Percentiles rank a stretch among this genome's conserved stretches.
phyloP scores from a whole-genome alignment of 2,113 vertebrate species.

The Tricholaema leucomelas region DNA sequence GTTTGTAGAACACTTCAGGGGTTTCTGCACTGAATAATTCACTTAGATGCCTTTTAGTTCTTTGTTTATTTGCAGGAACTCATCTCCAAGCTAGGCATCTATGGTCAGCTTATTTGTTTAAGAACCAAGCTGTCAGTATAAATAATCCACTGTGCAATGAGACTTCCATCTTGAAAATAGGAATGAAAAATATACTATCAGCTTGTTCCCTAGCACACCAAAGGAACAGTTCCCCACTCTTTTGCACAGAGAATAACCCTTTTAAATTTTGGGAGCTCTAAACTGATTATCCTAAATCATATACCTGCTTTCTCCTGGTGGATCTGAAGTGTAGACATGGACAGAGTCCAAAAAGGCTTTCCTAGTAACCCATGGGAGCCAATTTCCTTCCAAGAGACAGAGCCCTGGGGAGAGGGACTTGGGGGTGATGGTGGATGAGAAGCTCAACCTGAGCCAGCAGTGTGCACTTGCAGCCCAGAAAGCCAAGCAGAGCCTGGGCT shows the following conservation, averaged over 20 bases:
- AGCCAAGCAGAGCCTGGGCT: no score
- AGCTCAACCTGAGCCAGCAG: no score
- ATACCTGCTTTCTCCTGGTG: background rate
- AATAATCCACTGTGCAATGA: background rate
- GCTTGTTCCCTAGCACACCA: background rate
- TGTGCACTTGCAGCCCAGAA: no score
- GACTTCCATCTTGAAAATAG: background rate
- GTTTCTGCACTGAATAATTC: background rate
- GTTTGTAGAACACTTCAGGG: background rate
- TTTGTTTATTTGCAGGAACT: conserved; percentile 6
- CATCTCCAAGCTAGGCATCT: background rate
- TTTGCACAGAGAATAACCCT: background rate
- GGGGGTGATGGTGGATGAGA: no score
- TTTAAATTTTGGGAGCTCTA: background rate
- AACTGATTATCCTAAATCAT: background rate
- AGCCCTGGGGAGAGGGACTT: no score
- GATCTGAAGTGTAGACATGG: background rate
- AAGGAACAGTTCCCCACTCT: background rate
- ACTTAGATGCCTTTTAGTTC: background rate
- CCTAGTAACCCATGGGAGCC: background rate
- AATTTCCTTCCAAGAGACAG: background rate
- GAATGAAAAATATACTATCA: background rate
- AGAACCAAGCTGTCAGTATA: background rate
- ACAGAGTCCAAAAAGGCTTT: background rate
- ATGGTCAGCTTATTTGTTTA: conserved; percentile 25